A percentile compares a stretch with the other conserved stretches of the same genome.
Conservation (phyloP, 2,797 vertebrate species). For the Hypotaenidia okinawae region DNA sequence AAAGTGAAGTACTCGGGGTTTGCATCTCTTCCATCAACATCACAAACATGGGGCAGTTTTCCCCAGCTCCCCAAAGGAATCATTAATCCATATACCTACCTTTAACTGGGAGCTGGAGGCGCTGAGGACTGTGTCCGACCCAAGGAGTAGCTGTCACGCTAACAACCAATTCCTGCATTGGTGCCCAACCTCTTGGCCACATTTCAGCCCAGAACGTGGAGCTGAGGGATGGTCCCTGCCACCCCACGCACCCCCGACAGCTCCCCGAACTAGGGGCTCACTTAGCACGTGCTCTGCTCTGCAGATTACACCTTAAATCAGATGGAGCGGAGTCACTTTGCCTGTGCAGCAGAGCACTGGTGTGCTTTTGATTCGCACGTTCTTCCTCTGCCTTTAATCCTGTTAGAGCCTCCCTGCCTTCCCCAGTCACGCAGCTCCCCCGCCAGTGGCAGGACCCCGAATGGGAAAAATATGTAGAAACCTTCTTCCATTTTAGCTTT, state of each 20-base stretch:
- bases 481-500: slow-evolving; percentile 24
- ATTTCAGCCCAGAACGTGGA: fast-evolving
- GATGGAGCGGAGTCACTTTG: background rate
- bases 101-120: background rate
- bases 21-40: background rate
- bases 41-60: background rate
- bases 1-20: slow-evolving; percentile 51
- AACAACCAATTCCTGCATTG: fast-evolving
- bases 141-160: fast-evolving
- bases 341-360: background rate
- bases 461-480: background rate
- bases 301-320: background rate
- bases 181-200: fast-evolving
- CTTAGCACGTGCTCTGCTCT: background rate
- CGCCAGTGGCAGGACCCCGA: background rate
- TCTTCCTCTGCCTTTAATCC: background rate
- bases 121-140: background rate
- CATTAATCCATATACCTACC: background rate
- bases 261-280: background rate
- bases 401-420: background rate
- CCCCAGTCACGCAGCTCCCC: background rate
- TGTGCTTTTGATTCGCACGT: background rate
- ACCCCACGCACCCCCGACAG: background rate
- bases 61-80: background rate
- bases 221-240: background rate